Base-by-base conservation (phyloP, 2,797 vertebrate species). In the Phoxinus dragarum region DNA sequence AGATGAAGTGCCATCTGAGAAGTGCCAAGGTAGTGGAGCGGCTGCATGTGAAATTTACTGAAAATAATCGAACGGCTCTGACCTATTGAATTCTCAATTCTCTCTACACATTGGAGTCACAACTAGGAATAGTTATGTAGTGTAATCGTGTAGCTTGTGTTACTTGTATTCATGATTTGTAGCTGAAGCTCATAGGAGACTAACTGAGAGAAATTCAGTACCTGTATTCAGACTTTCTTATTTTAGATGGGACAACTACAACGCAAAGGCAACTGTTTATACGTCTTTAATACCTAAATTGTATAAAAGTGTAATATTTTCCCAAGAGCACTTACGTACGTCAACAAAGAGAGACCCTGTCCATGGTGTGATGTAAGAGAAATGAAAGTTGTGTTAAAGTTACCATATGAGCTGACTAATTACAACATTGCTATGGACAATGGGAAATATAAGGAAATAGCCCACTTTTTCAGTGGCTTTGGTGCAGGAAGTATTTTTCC, bases 21-120 rank as follows among this genome's bases (percentile, higher is more conserved):
- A 59, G 81, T 73, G 81, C 68, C 81, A 73, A 73, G 81, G 38
- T 73, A 82, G 68, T 82, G 81, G 56, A 73, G 38, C 36, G 19
- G 52, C 68, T 61, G 69, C 81, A 73, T 47, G 81, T 82, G 81
- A 72, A 73, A 82, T 82, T 61, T 82, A 73, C 52, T 73, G 68
- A 72, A 82, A 82, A 82, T 82, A 40, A 73, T 82, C 17, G 16
- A 72, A 59, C 3, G n/a, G 21, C 38, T 82, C 69, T 73, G 36
- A 82, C 80, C 80, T 82, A 82, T 23, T 72, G 80, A 72, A 82
- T 72, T 44, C 80, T 56, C 19, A 72, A 19, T 42, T 36, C 54
- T 81, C 14, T 31, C 47, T 72, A 31, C 23, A 40, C 31, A 42
- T 21, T 72, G 36, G 23, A 44, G 69, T 61, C 80, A 61, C 68